phyloP scores from a whole-genome alignment of 2,113 vertebrate species.

The Lepidothrix coronata region DNA sequence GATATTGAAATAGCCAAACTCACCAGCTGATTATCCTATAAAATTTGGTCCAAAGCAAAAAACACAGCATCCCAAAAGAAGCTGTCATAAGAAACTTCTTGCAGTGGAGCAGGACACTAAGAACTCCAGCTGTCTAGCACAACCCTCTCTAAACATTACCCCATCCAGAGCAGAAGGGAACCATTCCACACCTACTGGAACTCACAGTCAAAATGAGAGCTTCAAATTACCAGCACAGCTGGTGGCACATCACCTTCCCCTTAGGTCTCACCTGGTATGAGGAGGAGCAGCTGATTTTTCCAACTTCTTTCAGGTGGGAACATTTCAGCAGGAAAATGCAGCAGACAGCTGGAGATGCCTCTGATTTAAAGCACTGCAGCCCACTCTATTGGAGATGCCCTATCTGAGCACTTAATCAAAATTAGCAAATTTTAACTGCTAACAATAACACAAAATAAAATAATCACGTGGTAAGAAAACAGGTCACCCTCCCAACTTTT shows the following conservation, averaged over 20 bases:
- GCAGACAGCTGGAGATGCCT: not conserved
- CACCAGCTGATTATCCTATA: not conserved
- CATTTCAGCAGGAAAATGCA: not conserved
- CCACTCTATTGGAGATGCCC: not conserved
- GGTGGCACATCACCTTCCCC: not conserved
- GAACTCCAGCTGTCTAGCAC: accelerated
- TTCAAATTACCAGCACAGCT: not conserved
- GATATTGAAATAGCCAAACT: not conserved
- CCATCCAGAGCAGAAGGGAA: not conserved
- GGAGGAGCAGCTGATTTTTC: not conserved
- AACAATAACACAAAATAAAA: not conserved
- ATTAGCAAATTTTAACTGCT: not conserved
- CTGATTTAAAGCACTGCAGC: not conserved
- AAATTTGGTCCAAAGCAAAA: not conserved
- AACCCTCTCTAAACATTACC: not conserved
- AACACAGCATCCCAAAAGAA: not conserved
- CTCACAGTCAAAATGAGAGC: not conserved
- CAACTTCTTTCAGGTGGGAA: not conserved
- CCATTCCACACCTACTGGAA: accelerated
- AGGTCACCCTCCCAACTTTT: not conserved
- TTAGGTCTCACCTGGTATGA: not conserved
- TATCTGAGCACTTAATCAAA: not conserved
- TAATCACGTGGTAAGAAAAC: not conserved
- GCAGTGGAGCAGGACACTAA: accelerated
- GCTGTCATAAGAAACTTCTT: not conserved